Conservation (phyloP, 2,113 vertebrate genomes). For the Bufo gargarizans region DNA sequence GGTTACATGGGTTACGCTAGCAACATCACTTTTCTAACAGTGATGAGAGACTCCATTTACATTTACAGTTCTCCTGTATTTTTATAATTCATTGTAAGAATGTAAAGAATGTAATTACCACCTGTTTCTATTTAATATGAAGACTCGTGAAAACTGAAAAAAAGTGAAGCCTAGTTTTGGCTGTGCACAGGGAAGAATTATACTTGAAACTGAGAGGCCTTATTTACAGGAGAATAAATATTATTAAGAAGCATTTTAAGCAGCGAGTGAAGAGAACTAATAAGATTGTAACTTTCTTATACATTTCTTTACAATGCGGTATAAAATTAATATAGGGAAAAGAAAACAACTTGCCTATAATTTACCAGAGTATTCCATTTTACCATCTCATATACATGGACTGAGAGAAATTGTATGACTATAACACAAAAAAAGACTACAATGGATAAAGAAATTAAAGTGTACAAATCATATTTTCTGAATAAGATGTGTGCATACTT, state of each 20-base stretch:
- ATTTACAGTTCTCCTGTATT: background rate
- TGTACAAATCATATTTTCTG: background rate
- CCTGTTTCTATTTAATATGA: background rate
- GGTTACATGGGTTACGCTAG: too few species aligned
- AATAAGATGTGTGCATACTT: background rate
- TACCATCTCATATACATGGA: background rate
- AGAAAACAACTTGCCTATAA: slow-evolving; percentile 13
- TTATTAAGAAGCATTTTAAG: slow-evolving; percentile 32
- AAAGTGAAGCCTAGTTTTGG: background rate
- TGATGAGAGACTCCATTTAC: too few species aligned
- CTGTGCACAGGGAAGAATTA: background rate
- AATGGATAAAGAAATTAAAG: background rate
- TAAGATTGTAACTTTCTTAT: slow-evolving; percentile 23
- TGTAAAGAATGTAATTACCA: background rate
- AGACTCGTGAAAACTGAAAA: background rate
- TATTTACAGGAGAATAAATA: slow-evolving; percentile 31
- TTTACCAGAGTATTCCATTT: slow-evolving; percentile 39
- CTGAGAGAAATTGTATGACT: slow-evolving; percentile 10
- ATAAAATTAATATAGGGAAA: slow-evolving; percentile 28
- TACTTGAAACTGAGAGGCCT: background rate
- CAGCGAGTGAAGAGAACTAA: slow-evolving; percentile 8
- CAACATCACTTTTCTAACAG: too few species aligned
- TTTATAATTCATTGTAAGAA: background rate
- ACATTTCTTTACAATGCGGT: slow-evolving; percentile 21
- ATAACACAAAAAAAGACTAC: background rate